Percentiles rank a stretch among this genome's conserved stretches.
These are phyloP conservation scores for Diprion similis DNA, from an alignment of 1,140 invertebrate species.

Conservation along the genomic window DNA sequence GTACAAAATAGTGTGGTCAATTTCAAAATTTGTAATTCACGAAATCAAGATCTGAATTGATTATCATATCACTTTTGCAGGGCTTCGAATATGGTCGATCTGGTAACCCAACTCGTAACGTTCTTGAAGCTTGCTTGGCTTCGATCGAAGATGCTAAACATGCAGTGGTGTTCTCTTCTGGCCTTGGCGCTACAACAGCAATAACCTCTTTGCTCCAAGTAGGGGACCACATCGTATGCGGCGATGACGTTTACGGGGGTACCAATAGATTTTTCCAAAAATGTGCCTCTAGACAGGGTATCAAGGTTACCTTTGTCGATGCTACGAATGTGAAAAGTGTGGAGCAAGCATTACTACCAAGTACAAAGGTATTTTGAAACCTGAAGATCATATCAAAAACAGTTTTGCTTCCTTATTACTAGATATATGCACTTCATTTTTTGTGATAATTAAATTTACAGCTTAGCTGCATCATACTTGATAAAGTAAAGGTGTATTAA, in stretches of 20 bases:
- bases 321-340: conserved; percentile 74
- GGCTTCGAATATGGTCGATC: conserved; percentile 92
- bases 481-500: too few relatives aligned
- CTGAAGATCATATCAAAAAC: background rate
- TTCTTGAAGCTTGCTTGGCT: conserved; percentile 89
- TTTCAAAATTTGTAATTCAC: too few relatives aligned
- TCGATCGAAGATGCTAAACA: conserved; percentile 90
- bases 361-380: conserved; percentile 77
- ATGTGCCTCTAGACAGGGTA: conserved; percentile 72
- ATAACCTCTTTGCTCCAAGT: conserved; percentile 76
- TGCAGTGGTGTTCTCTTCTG: conserved; percentile 87
- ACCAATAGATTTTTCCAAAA: conserved; percentile 75
- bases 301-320: conserved; percentile 85
- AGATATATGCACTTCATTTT: too few relatives aligned
- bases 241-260: conserved; percentile 96
- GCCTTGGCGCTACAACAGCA: conserved; percentile 84
- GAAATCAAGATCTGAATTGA: too few relatives aligned
- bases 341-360: conserved; percentile 74
- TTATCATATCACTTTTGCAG: conserved; percentile 59
- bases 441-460: too few relatives aligned
- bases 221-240: conserved; percentile 91
- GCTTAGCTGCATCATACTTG: too few relatives aligned
- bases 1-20: too few relatives aligned
- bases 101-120: conserved; percentile 93
- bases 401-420: background rate